Evolutionary conservation across 2,797 vertebrate species (phyloP), one percentile per base, ranked within the genome.

Genomic region (Sebastes trivittatus): DNA sequence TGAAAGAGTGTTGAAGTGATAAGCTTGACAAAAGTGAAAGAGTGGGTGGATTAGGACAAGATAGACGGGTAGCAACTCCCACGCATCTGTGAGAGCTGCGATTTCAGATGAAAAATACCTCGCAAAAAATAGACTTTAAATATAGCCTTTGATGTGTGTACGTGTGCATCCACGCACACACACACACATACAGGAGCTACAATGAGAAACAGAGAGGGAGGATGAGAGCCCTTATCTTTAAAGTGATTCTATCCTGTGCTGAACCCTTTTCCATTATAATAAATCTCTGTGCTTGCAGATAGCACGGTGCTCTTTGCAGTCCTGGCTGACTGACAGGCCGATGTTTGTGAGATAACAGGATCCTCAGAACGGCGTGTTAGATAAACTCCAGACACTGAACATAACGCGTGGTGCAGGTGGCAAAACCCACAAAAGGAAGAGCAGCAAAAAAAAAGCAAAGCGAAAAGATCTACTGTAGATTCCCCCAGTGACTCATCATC

Each of bases 261-360:
- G 62, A 84, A 70, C 36, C 56, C 52, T 68, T 73, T 77, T 78
- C 74, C 67, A 81, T 75, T 71, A 42, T 18, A 71, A 82, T 84
- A 84, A 79, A 81, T 69, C 81, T 78, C 72, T 1, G 42, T 70
- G 76, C 59, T 59, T 27, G 23, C 69, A 80, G 80, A 78, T 29
- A 67, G 77, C 72, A 38, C 1, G n/a, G 56, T 36, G 62, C 71
- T 72, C 72, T 81, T 63, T 63, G 70, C 72, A 76, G 36, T 55
- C 18, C 23, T 23, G 20, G 60, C 63, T 80, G 85, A 85, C 62
- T 83, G 85, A 89, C 65, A 81, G 84, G 46, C 27, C 62, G 65
- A 81, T 77, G 64, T 70, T 52, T 65, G 38, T 46, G 42, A 38
- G 75, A 80, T 83, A 77, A 82, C 29, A 62, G 42, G 11, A 67